Evolutionary conservation across 2,113 vertebrate species (phyloP), one percentile per base, ranked within the genome.

Genomic region (Phodopus roborovskii): DNA sequence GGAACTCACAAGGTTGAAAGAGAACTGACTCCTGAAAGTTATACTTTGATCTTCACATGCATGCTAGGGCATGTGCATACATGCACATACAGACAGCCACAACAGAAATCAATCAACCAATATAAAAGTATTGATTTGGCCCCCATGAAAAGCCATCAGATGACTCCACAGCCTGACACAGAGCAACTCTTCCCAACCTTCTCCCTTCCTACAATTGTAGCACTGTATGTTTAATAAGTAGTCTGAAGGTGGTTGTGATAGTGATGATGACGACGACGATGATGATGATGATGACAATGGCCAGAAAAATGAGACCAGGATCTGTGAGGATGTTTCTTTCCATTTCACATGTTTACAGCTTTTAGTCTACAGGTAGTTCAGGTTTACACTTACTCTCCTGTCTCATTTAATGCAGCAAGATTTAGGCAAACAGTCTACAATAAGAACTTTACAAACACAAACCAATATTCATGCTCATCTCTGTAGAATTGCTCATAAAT

Each of bases 391-490:
- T 28, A 2, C 2, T 79, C 77, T 91, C 71, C 78, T 56, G 62
- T 4, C 58, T 42, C 48, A 91, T 87, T 95, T 93, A 75, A 91
- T 62, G 77, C 50, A 86, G 92, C 68, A 82, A n/a, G 89, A 83
- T 91, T 58, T 74, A 78, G 3, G 88, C 93, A 5, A 75, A n/a
- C 1, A 64, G 64, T 53, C 0, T 22, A 48, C 60, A 62, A 60
- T 74, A 71, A 84, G 81, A 96, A 79, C 94, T 97, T 96, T 73
- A 92, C 91, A 64, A 95, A 91, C 83, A 89, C 87, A 71, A 77
- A 79, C 0, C 66, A 60, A 2, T 56, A 94, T 97, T 75, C 19
- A 50, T 96, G 94, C 84, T 88, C 53, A 94, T 56, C 50, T 92
- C 42, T 91, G 60, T 48, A 87, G 62, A 64, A 48, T 22, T 71